Evolutionary conservation across 2,797 vertebrate species (phyloP).

Genomic region (Columba guinea): DNA sequence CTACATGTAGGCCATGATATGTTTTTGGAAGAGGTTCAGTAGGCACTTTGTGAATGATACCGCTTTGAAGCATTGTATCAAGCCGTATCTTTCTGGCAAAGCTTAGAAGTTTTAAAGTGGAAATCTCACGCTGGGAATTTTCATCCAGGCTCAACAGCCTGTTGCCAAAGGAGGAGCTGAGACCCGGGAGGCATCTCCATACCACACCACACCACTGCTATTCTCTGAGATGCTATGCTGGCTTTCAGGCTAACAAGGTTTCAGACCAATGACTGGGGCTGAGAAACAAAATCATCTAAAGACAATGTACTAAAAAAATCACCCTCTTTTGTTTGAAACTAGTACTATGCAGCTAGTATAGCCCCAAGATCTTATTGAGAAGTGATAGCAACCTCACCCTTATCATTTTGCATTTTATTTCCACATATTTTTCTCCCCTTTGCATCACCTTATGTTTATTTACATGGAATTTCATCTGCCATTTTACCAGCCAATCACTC

Average conservation of each 20-base stretch:
- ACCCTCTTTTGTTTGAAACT: not conserved
- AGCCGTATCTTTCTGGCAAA: not conserved
- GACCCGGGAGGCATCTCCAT: not conserved
- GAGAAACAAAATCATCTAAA: not conserved
- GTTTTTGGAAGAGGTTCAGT: not conserved
- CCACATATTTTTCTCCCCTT: not conserved
- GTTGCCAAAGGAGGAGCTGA: not conserved
- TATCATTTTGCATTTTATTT: not conserved
- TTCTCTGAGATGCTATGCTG: not conserved
- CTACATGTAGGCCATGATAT: not conserved
- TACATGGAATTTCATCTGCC: not conserved
- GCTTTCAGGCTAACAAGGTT: not conserved
- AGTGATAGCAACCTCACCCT: not conserved
- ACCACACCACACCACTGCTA: fast-evolving
- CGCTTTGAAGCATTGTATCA: not conserved
- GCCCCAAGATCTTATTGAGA: not conserved
- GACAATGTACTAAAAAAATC: fast-evolving
- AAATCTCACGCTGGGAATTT: not conserved
- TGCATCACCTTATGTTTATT: not conserved
- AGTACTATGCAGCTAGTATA: not conserved
- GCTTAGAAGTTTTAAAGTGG: not conserved
- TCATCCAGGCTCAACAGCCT: not conserved
- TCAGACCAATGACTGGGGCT: not conserved
- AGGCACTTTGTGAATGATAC: not conserved
- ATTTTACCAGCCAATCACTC: not conserved